Evolutionary conservation across 35 echinoderm and acorn worm species (phyloP).

Genomic region (Ophioderma brevispina): DNA sequence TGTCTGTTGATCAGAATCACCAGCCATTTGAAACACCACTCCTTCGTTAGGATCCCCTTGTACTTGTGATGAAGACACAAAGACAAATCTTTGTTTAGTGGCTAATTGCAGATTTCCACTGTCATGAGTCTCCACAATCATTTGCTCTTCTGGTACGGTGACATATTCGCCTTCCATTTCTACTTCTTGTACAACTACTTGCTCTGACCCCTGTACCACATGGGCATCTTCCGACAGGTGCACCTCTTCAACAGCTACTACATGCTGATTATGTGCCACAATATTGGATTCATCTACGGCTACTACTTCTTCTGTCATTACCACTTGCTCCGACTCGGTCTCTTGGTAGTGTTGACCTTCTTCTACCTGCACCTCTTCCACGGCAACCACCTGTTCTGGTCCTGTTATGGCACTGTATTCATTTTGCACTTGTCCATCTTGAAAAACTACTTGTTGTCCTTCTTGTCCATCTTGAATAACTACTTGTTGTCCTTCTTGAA

Average conservation of each 20-base stretch:
- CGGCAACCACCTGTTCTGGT: background rate
- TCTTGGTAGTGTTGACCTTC: background rate
- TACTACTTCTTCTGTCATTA: background rate
- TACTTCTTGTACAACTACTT: background rate
- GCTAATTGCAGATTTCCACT: background rate
- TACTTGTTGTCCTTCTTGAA: no score
- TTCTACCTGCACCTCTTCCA: background rate
- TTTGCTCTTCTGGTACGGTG: background rate
- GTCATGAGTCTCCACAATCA: background rate
- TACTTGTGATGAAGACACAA: background rate
- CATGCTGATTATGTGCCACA: background rate
- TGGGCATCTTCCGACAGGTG: background rate
- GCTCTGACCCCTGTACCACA: background rate
- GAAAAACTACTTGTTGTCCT: no score
- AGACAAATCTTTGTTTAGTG: background rate
- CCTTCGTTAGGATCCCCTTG: background rate
- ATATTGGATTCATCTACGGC: background rate
- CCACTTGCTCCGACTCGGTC: background rate
- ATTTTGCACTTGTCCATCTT: no score
- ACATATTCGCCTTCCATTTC: background rate
- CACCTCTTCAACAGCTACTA: background rate
- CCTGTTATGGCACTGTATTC: background rate
- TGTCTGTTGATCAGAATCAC: background rate
- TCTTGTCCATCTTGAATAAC: no score
- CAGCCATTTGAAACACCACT: background rate